Base-by-base conservation (phyloP, 2,888 invertebrate species). In the Heliconius aoede region DNA sequence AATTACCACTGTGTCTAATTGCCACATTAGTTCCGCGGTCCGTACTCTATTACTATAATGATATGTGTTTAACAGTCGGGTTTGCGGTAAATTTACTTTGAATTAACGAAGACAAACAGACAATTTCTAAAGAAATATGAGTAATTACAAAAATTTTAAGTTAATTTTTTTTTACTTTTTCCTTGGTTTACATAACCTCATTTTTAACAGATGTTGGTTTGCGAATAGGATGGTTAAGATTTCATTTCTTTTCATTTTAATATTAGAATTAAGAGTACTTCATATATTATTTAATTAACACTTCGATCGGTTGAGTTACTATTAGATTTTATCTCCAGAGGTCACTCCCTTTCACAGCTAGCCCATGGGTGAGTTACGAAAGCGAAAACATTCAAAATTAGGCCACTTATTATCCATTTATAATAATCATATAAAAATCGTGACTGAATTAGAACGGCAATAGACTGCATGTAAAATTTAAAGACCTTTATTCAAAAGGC, bases 311-410 rank as follows among this genome's bases (percentile, higher is more conserved):
- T 46, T 21, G 28, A 51, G 46, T 28, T 28, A 68, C 3, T 26
- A 30, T 13, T 68, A 11, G 68, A 68, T 68, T 4, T 21, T 68
- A 68, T 68, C 64, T 64, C 5, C 51, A 68, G 30, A 51, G 68
- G 68, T 68, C 32, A 30, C 68, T n/a, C 9, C 68, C 68, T 68
- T 51, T 68, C 51, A 68, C 28, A 68, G 68, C 51, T n/a, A 51
- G 3, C 7, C 68, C 30, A 51, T 51, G n/a, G 51, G 28, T 13
- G 28, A n/a, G n/a, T 68, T 68, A 51, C 28, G 68, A 51, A 68
- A 68, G 28, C 26, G 0, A 32, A 36, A 64, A n/a, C 64, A n/a
- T n/a, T 51, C 51, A 28, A 68, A 51, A 68, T 21, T 51, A 30
- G n/a, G n/a, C 51, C 51, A 68, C 51, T 51, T n/a, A 30, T 30